Base-by-base conservation (phyloP, 2,888 invertebrate genomes). In the Conops quadrifasciatus region DNA sequence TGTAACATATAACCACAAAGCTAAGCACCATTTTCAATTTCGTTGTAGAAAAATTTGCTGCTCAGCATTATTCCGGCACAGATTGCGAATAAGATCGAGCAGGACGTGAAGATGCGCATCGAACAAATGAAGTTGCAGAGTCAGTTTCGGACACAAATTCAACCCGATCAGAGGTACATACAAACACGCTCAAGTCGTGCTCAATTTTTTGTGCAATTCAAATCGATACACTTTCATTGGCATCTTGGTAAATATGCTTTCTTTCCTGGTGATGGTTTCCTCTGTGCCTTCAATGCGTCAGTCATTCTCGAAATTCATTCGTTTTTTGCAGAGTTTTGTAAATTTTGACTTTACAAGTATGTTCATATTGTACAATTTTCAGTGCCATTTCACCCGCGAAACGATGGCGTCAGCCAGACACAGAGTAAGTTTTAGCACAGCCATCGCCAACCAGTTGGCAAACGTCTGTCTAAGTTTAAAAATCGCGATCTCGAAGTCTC, bases 11-110 rank as follows among this genome's bases (percentile, higher is more conserved):
- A n/a, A n/a, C n/a, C n/a, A n/a, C n/a, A n/a, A n/a, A n/a, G n/a
- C n/a, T n/a, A n/a, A n/a, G n/a, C n/a, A n/a, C n/a, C n/a, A 51
- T 2, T 21, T 30, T n/a, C 16, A 53, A 19, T 9, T 24, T 36
- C 51, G 21, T 76, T 82, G 83, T 82, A 94, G 94, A 94, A 95
- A 85, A 91, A 93, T 78, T 88, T 96, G 1, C 90, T 96, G 86
- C 87, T 92, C 66, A 95, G 94, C 79, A 95, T 96, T 74, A 88
- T 97, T 30, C 97, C 97, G 0, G 90, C 91, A 67, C 94, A 96
- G 80, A 92, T 96, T 67, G 93, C 95, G 4, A 88, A 89, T 13
- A 87, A 88, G 78, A 87, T 90, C 30, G 87, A 89, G 68, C 87
- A 88, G 72, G 90, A 90, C 73, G 89, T 90, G 11, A 85, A 89